Base-by-base conservation (phyloP, 92 coral and sea anemone species). In the Epizoanthus fatuus region DNA sequence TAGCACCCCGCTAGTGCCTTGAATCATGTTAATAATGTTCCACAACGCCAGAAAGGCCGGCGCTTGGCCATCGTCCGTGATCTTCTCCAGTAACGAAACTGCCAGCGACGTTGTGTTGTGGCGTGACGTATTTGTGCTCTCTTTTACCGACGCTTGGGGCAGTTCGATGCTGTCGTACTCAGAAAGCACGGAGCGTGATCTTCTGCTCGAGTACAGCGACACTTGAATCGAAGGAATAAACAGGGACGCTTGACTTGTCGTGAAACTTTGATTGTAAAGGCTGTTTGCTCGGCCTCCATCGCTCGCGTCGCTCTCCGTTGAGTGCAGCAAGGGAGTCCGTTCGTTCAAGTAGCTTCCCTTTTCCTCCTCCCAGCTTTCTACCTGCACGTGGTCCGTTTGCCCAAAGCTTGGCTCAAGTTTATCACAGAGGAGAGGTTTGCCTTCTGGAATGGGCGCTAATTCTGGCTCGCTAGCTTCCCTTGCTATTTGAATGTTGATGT, bases 181-280 rank as follows among this genome's bases (percentile, higher is more conserved):
- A 3, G 88, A 63, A 37, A 81, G 68, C 9, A 75, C 68, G 15
- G 57, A 47, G 8, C 53, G 65, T 2, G 72, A 88, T 53, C 89
- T 92, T 35, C 91, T 57, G 51, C 91, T 91, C 2, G 97, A 93
- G 58, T 93, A 93, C 75, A 93, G 77, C 71, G 97, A 93, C 83
- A 93, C 89, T 81, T 93, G 94, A 37, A 93, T 89, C 15, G 97
- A 93, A 17, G 95, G 97, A 63, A 93, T 93, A 71, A 93, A 93
- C 15, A 93, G 74, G 1, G 97, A 93, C 1, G 94, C 93, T 63
- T 93, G 97, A 53, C 97, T 93, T 20, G 94, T 82, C 16, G 91
- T 81, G 65, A 88, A 88, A 56, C 87, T 82, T 2, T 66, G 72
- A 17, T 66, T 66, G 72, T 66, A 66, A 3, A 37, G 15, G 49